Percentiles rank a stretch among this genome's conserved stretches.
phyloP scores from a whole-genome alignment of 1,140 invertebrate species.

The Pseudomyrmex dendroicus region DNA sequence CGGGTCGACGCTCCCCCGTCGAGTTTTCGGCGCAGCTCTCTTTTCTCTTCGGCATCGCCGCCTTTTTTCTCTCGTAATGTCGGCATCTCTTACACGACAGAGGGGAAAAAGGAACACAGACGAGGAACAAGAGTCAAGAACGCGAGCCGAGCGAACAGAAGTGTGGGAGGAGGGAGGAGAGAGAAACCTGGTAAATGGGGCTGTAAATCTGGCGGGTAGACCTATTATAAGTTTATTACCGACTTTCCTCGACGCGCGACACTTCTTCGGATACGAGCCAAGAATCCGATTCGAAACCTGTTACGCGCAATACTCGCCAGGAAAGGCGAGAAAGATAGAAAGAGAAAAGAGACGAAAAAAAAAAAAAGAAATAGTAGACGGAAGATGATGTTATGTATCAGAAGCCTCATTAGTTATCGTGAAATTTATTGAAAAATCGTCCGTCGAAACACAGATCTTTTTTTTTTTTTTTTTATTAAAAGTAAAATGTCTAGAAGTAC shows the following conservation, averaged over 20 bases:
- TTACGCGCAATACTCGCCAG: constrained; percentile 44
- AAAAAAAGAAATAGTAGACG: not conserved
- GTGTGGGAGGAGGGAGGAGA: constrained; percentile 15
- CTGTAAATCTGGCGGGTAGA: constrained; percentile 75
- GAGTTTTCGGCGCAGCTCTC: constrained; percentile 58
- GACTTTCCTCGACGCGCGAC: constrained; percentile 71
- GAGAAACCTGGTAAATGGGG: constrained; percentile 69
- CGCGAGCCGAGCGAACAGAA: constrained; percentile 34
- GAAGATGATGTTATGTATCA: constrained; percentile 11
- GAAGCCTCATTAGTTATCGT: constrained; percentile 57
- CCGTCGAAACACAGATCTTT: not conserved
- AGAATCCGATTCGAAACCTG: constrained; percentile 66
- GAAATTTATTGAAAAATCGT: constrained; percentile 60
- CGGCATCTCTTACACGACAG: constrained; percentile 22
- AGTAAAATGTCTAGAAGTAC: not conserved
- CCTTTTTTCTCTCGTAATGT: constrained; percentile 33
- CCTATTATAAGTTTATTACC: constrained; percentile 80
- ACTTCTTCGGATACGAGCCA: constrained; percentile 65
- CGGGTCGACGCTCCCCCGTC: constrained; percentile 49
- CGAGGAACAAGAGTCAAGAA: constrained; percentile 29
- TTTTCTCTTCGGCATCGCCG: constrained; percentile 20
- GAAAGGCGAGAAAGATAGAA: constrained; percentile 1
- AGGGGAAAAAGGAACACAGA: constrained; percentile 44
- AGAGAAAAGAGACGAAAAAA: not conserved
- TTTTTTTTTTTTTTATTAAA: not conserved